A percentile compares a stretch with the other conserved stretches of the same genome.
These are phyloP conservation scores for Drosophila dives DNA, from an alignment of 2,888 invertebrate species.

Conservation along the genomic window DNA sequence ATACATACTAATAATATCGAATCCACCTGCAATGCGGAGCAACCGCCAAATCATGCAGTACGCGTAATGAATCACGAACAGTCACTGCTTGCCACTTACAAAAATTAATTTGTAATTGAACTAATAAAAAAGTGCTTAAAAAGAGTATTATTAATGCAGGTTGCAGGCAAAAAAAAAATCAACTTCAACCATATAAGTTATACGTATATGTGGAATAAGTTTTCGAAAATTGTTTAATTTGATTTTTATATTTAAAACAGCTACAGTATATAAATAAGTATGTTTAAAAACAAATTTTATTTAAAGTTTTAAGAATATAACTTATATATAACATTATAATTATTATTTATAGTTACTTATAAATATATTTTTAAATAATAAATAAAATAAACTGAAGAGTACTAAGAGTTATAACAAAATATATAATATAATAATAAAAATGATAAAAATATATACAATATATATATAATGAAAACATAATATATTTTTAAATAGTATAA, in stretches of 20 bases:
- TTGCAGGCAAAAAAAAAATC: no score
- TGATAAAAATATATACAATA: no score
- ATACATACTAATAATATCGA: slow-evolving; percentile 20
- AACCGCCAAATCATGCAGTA: slow-evolving; percentile 64
- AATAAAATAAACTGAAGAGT: neutral
- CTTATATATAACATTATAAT: neutral
- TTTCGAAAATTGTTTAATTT: neutral
- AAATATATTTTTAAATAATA: neutral
- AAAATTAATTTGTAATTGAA: slow-evolving; percentile 7
- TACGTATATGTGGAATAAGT: neutral
- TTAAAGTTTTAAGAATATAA: neutral
- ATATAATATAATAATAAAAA: no score
- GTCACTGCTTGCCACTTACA: slow-evolving; percentile 33
- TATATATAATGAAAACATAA: no score
- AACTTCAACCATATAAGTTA: neutral
- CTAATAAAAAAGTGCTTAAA: neutral
- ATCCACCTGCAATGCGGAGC: slow-evolving; percentile 43
- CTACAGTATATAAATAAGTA: neutral
- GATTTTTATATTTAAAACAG: neutral
- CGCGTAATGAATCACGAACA: slow-evolving; percentile 78
- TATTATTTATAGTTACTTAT: neutral
- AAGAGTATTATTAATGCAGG: neutral
- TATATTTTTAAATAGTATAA: neutral
- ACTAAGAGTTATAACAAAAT: neutral
- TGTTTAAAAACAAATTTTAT: neutral